Evolutionary conservation across 2,888 invertebrate genomes (phyloP).

Genomic region (Rotaria macrura): DNA sequence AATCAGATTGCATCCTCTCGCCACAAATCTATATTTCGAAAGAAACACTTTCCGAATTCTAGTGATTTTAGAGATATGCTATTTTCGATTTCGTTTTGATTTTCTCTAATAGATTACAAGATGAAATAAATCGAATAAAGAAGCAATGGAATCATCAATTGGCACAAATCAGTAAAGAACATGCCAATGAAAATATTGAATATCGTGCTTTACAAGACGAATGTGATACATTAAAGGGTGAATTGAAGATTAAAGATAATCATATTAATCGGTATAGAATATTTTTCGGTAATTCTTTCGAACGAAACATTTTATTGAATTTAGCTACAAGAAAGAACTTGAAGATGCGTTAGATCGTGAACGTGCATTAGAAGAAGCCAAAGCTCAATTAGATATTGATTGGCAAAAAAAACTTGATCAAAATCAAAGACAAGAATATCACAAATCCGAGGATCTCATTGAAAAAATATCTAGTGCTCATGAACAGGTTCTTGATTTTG

Average conservation of each 20-base stretch:
- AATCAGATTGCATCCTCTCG: no score
- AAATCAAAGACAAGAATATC: slow-evolving; percentile 21
- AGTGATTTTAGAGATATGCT: no score
- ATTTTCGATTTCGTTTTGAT: no score
- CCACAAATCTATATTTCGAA: no score
- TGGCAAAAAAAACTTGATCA: slow-evolving; percentile 46
- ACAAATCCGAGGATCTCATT: slow-evolving; percentile 14
- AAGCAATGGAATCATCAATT: neutral
- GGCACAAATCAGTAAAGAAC: slow-evolving; percentile 1
- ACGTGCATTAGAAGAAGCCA: slow-evolving; percentile 40
- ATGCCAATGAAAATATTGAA: slow-evolving; percentile 19
- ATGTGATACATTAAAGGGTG: slow-evolving; percentile 41
- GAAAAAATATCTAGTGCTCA: neutral
- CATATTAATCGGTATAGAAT: neutral
- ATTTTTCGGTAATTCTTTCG: neutral
- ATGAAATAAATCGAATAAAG: slow-evolving; percentile 21
- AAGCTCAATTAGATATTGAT: slow-evolving; percentile 44
- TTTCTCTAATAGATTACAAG: neutral
- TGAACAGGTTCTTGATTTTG: neutral
- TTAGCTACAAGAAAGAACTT: slow-evolving; percentile 44
- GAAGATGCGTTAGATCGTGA: slow-evolving; percentile 41
- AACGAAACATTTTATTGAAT: neutral
- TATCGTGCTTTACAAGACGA: slow-evolving; percentile 35
- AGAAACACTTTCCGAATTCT: no score
- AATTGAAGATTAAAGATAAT: slow-evolving; percentile 40